Percentiles rank a stretch among this genome's conserved stretches.
Evolutionary conservation across 1,140 invertebrate genomes (phyloP).

Genomic region (Drosophila ficusphila): DNA sequence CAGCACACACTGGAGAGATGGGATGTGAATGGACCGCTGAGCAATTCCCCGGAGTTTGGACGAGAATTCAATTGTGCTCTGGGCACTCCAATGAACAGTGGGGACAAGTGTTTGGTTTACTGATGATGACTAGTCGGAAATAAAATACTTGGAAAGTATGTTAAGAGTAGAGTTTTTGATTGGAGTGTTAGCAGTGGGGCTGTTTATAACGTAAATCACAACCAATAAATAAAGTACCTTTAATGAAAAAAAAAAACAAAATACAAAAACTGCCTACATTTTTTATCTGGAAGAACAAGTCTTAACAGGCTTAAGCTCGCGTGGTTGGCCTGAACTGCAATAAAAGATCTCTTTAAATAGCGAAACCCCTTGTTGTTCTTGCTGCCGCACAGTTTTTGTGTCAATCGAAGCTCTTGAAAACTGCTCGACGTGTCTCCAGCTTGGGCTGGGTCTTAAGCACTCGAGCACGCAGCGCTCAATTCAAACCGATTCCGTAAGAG

Average conservation of each 20-base stretch:
- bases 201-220: too few species aligned
- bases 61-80: constrained; percentile 64
- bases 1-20: constrained; percentile 65
- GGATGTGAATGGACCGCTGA: constrained; percentile 70
- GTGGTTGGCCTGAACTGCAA: constrained; percentile 8
- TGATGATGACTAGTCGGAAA: constrained; percentile 27
- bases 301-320: constrained; percentile 18
- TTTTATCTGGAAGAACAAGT: too few species aligned
- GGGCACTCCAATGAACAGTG: constrained; percentile 73
- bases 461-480: constrained; percentile 62
- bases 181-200: background rate
- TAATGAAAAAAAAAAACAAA: background rate
- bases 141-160: constrained; percentile 19
- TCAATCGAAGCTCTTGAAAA: constrained; percentile 51
- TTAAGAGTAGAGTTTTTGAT: constrained; percentile 14
- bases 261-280: too few species aligned
- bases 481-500: constrained; percentile 35
- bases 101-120: constrained; percentile 73
- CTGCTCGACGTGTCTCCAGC: constrained; percentile 27
- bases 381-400: constrained; percentile 17
- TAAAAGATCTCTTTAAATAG: constrained; percentile 55
- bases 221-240: background rate
- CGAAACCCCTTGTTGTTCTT: background rate
- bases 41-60: constrained; percentile 67
- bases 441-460: constrained; percentile 45